Percentiles rank a stretch among this genome's conserved stretches.
These are phyloP conservation scores for Chrysochloris asiatica DNA, from an alignment of 2,113 vertebrate species.

Conservation along the genomic window DNA sequence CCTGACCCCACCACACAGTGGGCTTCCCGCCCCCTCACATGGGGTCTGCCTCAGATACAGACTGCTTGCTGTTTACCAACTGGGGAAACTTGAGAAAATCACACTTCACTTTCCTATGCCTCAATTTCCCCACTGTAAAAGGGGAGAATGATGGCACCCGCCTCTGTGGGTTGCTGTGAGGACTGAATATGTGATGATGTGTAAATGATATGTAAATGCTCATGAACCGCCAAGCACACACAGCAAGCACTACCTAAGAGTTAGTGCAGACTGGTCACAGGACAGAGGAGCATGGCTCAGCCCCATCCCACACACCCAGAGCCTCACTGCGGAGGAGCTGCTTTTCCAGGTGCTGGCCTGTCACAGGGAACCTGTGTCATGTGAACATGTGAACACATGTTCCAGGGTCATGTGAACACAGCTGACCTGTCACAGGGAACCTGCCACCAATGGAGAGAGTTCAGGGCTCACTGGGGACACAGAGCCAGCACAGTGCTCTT, in stretches of 20 bases:
- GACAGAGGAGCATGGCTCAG: neutral
- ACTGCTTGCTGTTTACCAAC: neutral
- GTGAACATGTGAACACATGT: too few relatives aligned
- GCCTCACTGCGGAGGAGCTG: neutral
- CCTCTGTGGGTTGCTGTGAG: neutral
- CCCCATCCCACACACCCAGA: neutral
- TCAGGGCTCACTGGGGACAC: neutral
- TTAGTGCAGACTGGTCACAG: too few relatives aligned
- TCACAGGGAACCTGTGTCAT: too few relatives aligned
- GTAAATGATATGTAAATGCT: too few relatives aligned
- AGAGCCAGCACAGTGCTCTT: neutral
- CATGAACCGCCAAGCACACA: slow-evolving; percentile 81
- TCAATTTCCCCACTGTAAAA: neutral
- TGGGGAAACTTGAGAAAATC: neutral
- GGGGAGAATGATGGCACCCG: neutral
- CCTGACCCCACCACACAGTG: slow-evolving; percentile 80
- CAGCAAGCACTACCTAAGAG: neutral
- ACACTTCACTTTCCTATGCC: neutral
- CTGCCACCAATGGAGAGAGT: neutral
- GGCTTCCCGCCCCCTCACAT: neutral
- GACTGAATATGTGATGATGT: accelerated
- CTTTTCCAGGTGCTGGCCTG: too few relatives aligned
- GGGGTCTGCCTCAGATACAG: neutral
- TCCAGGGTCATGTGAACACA: neutral
- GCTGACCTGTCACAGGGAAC: neutral